These are phyloP conservation scores for Saimiri boliviensis DNA, from an alignment of 2,113 vertebrate species.

Conservation along the genomic window DNA sequence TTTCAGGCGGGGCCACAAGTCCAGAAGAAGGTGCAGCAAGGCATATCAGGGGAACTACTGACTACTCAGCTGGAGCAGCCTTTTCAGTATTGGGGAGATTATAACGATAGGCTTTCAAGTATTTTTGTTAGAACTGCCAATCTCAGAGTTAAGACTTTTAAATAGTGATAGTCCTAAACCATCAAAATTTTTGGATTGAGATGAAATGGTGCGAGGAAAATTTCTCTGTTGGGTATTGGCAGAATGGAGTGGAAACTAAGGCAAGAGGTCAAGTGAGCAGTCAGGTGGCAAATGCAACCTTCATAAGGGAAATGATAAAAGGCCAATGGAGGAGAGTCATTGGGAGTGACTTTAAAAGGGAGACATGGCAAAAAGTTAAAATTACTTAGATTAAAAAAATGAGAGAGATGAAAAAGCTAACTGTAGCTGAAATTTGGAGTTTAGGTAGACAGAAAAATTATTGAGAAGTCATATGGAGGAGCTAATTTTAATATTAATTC, in stretches of 20 bases:
- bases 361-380: neutral
- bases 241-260: neutral
- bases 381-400: neutral
- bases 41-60: neutral
- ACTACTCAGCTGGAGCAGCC: fast-evolving
- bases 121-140: neutral
- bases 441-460: neutral
- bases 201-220: neutral
- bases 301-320: neutral
- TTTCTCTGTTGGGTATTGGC: neutral
- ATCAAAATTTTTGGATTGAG: neutral
- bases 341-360: neutral
- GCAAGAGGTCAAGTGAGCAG: neutral
- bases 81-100: too few species aligned
- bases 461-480: neutral
- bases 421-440: neutral
- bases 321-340: neutral
- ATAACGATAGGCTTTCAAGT: neutral
- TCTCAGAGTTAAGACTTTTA: neutral
- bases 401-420: neutral
- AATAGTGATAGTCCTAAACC: neutral
- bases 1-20: neutral
- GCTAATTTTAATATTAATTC: neutral
- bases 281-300: neutral
- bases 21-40: neutral